phyloP scores from a whole-genome alignment of 2,888 invertebrate genomes.

The Caenorhabditis plicata region DNA sequence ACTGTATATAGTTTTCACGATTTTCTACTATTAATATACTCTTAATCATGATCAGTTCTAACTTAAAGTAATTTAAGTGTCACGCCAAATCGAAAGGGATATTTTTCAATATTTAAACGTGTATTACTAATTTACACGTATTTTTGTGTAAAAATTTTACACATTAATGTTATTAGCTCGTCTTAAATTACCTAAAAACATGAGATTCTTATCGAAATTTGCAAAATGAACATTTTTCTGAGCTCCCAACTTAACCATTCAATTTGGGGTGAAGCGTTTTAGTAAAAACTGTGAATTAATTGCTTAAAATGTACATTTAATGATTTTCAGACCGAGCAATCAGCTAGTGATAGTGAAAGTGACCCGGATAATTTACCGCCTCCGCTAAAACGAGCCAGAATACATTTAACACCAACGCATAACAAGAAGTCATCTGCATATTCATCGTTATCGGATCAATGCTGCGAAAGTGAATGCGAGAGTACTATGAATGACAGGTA shows the following conservation, averaged over 20 bases:
- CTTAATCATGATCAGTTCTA: too few species aligned
- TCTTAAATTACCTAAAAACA: too few species aligned
- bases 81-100: too few species aligned
- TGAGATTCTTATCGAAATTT: too few species aligned
- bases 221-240: too few species aligned
- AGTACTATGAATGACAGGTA: conserved; percentile 43
- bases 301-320: too few species aligned
- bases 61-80: too few species aligned
- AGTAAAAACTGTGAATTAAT: background rate
- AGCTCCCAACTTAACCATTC: too few species aligned
- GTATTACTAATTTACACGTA: too few species aligned
- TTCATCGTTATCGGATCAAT: conserved; percentile 24
- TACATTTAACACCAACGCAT: conserved; percentile 6
- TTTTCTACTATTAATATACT: too few species aligned
- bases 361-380: conserved; percentile 42
- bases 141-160: conserved; percentile 2
- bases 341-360: conserved; percentile 40
- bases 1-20: too few species aligned
- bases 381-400: conserved; percentile 36
- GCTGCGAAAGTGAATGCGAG: conserved; percentile 49
- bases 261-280: background rate
- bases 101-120: too few species aligned
- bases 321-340: conserved; percentile 28
- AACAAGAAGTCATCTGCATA: conserved; percentile 8
- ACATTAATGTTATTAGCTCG: background rate